Conservation (phyloP, 2,113 vertebrate genomes). For the Orthonyx spaldingii region DNA sequence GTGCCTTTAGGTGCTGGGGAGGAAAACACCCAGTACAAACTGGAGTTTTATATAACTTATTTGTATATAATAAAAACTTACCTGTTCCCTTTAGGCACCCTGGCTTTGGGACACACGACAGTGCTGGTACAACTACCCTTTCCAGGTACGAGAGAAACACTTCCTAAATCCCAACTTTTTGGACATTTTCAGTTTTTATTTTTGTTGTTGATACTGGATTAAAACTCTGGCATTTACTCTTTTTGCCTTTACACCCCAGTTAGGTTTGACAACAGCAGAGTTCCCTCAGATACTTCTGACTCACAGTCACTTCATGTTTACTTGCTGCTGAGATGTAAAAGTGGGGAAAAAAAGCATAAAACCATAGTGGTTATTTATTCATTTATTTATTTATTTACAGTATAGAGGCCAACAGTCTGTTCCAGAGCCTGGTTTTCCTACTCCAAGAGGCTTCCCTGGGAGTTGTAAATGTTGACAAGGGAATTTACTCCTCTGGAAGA, state of each 20-base stretch:
- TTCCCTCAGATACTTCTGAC: not conserved
- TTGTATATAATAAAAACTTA: not conserved
- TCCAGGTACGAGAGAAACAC: constrained; percentile 79
- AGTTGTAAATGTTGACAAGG: not conserved
- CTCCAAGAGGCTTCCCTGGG: not conserved
- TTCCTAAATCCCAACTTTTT: not conserved
- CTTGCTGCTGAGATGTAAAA: not conserved
- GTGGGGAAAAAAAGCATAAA: not conserved
- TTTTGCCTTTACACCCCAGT: not conserved
- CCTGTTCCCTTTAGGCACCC: constrained; percentile 72
- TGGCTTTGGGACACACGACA: constrained; percentile 96
- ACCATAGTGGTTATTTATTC: not conserved
- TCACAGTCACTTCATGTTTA: not conserved
- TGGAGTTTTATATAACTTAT: not conserved
- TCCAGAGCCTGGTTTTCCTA: not conserved
- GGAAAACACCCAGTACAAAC: not conserved
- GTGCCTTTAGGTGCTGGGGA: not conserved
- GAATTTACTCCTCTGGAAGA: not conserved
- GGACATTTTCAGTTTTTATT: not conserved
- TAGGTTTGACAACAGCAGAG: not conserved
- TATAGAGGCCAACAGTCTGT: not conserved
- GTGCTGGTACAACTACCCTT: constrained; percentile 95
- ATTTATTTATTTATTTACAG: not conserved
- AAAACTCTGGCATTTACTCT: not conserved
- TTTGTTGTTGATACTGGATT: not conserved